phyloP scores from a whole-genome alignment of 1,140 invertebrate species.

The Nomia melanderi region DNA sequence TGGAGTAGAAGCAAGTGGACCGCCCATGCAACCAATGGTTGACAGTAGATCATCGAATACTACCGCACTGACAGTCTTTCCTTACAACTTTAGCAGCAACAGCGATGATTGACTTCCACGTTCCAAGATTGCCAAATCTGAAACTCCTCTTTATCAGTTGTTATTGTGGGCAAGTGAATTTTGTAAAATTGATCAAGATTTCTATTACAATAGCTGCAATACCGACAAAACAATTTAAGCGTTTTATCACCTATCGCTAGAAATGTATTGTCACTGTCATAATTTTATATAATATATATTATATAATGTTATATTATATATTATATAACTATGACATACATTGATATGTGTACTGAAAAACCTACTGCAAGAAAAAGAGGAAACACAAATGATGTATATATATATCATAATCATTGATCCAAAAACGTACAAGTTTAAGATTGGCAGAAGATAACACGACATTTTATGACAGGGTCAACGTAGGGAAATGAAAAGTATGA shows the following conservation, averaged over 20 bases:
- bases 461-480: conserved; percentile 32
- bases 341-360: conserved; percentile 5
- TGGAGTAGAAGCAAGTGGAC: conserved; percentile 44
- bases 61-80: conserved; percentile 50
- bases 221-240: conserved; percentile 13
- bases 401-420: conserved; percentile 9
- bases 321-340: too few relatives aligned
- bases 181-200: conserved; percentile 46
- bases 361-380: not conserved
- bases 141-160: conserved; percentile 30
- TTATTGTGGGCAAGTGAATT: conserved; percentile 44
- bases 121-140: conserved; percentile 48
- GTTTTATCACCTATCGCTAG: conserved; percentile 9
- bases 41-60: conserved; percentile 39
- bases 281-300: too few relatives aligned
- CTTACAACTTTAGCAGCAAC: conserved; percentile 48
- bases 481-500: conserved; percentile 28
- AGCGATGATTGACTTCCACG: conserved; percentile 50
- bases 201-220: conserved; percentile 40
- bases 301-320: too few relatives aligned
- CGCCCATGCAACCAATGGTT: conserved; percentile 40
- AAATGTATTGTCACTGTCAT: conserved; percentile 18
- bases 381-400: not conserved
- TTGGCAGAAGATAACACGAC: conserved; percentile 26
- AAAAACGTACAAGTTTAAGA: conserved; percentile 17